These are phyloP conservation scores for Acanthurus lineatus DNA, from an alignment of 2,797 vertebrate genomes.

Conservation along the genomic window DNA sequence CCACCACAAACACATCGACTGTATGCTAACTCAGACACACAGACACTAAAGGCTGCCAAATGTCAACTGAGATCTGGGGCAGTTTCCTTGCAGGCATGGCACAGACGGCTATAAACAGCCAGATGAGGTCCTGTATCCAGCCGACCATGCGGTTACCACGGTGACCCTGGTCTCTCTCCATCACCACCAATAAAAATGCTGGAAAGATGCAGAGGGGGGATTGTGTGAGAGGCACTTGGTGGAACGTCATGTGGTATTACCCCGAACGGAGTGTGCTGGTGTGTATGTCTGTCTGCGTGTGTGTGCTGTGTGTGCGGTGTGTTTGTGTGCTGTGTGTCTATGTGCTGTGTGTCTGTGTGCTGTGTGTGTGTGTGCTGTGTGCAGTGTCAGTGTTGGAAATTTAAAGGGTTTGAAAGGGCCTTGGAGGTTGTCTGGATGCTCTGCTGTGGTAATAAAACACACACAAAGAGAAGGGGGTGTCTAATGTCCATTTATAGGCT, in stretches of 20 bases:
- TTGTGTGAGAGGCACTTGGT: slow-evolving; percentile 67
- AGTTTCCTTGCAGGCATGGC: slow-evolving; percentile 68
- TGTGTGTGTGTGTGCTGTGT: slow-evolving; percentile 23
- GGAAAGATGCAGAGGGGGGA: slow-evolving; percentile 47
- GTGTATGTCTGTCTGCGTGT: slow-evolving; percentile 5
- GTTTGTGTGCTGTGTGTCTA: slow-evolving; percentile 19
- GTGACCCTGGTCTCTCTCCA: slow-evolving; percentile 68
- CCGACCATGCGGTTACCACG: slow-evolving; percentile 76
- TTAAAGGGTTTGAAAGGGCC: slow-evolving; percentile 52
- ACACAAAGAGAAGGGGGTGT: slow-evolving; percentile 49
- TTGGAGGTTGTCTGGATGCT: slow-evolving; percentile 46
- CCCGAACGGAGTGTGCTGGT: slow-evolving; percentile 50
- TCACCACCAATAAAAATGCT: slow-evolving; percentile 64
- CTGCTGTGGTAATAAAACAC: slow-evolving; percentile 61
- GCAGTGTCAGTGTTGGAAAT: slow-evolving; percentile 24
- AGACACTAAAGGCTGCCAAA: slow-evolving; percentile 75
- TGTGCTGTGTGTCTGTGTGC: slow-evolving; percentile 19
- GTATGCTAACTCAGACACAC: slow-evolving; percentile 52
- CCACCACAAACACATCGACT: slow-evolving; percentile 39
- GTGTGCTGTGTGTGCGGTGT: slow-evolving; percentile 14
- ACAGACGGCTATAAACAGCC: slow-evolving; percentile 60
- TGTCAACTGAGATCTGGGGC: slow-evolving; percentile 78
- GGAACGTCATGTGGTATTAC: slow-evolving; percentile 76
- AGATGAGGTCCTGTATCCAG: slow-evolving; percentile 76
- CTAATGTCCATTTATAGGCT: slow-evolving; percentile 56